phyloP scores from a whole-genome alignment of 2,113 vertebrate species.

The human region DNA sequence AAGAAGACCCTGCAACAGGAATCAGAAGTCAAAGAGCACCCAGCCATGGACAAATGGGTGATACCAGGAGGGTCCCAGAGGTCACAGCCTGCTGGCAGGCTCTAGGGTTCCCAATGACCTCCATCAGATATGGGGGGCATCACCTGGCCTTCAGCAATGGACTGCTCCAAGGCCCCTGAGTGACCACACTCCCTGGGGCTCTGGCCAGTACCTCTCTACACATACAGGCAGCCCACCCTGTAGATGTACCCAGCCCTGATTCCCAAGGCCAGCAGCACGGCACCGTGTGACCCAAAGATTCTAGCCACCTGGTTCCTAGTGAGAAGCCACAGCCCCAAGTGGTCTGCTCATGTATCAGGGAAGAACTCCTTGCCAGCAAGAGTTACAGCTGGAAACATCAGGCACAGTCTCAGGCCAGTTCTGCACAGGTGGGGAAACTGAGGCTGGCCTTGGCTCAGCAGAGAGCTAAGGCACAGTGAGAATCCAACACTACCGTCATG shows the following conservation, averaged over 20 bases:
- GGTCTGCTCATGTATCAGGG: not conserved
- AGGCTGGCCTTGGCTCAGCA: not conserved
- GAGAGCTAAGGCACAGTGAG: not conserved
- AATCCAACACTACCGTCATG: not conserved
- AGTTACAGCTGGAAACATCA: not conserved
- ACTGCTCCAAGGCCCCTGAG: not conserved
- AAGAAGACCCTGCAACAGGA: too few species aligned
- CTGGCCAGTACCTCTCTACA: rapidly evolving
- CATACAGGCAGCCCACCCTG: rapidly evolving
- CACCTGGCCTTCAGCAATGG: not conserved
- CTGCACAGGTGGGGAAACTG: not conserved
- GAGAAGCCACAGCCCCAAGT: not conserved
- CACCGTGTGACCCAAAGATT: not conserved
- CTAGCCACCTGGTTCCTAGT: not conserved
- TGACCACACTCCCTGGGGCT: rapidly evolving
- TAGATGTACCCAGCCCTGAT: not conserved
- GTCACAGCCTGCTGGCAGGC: not conserved
- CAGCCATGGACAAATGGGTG: not conserved
- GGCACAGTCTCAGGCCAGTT: not conserved
- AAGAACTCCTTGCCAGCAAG: not conserved
- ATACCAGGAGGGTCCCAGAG: not conserved
- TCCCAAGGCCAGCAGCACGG: not conserved
- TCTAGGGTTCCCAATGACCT: not conserved
- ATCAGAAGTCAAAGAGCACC: not conserved
- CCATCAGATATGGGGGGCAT: rapidly evolving